Evolutionary conservation across 2,888 invertebrate species (phyloP).

Genomic region (Camponotus fellah): DNA sequence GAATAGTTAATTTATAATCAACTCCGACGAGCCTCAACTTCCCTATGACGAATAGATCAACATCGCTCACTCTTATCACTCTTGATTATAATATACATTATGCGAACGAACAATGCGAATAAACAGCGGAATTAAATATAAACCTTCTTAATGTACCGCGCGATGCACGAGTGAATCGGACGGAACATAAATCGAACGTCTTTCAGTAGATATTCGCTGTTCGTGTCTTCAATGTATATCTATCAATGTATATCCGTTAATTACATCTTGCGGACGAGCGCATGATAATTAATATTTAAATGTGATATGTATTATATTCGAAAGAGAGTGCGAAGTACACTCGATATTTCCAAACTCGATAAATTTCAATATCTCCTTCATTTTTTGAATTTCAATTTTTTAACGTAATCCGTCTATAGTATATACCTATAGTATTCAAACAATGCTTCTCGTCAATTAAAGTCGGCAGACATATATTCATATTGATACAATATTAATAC

Average conservation of each 20-base stretch:
- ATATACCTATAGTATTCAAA: background rate
- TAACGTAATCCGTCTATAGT: background rate
- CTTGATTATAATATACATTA: conserved; percentile 3
- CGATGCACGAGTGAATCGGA: background rate
- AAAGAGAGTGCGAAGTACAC: conserved; percentile 8
- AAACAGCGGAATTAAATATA: conserved; percentile 14
- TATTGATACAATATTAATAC: conserved; percentile 20
- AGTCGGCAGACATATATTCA: conserved; percentile 6
- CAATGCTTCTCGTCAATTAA: conserved; percentile 10
- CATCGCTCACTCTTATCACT: conserved; percentile 22
- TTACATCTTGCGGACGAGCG: background rate
- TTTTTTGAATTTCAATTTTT: conserved; percentile 3
- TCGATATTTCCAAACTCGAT: conserved; percentile 10
- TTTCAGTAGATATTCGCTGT: conserved; percentile 15
- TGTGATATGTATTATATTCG: conserved; percentile 44
- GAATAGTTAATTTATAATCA: background rate
- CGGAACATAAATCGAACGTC: background rate
- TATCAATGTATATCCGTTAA: background rate
- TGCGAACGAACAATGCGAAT: conserved; percentile 22
- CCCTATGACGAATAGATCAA: conserved; percentile 5
- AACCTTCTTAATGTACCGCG: background rate
- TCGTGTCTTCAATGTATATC: conserved; percentile 9
- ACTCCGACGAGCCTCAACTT: conserved; percentile 16
- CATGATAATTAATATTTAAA: conserved; percentile 29
- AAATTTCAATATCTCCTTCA: conserved; percentile 2